A percentile compares a stretch with the other conserved stretches of the same genome.
phyloP scores from a whole-genome alignment of 2,888 invertebrate genomes.

The Oeneis ivallda region DNA sequence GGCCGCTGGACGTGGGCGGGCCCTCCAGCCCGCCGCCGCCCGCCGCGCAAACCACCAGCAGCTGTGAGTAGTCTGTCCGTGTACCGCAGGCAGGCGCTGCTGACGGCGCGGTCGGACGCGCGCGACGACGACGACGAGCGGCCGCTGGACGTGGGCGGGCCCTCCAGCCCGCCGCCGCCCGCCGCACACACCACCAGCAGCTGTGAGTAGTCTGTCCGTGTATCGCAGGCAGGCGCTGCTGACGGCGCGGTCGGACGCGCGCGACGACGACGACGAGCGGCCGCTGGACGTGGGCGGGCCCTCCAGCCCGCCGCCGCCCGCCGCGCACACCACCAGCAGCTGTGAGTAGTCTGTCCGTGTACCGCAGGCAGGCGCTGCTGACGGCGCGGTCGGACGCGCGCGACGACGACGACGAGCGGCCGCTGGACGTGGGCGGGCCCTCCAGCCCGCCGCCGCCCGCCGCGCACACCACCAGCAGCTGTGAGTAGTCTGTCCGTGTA shows the following conservation, averaged over 20 bases:
- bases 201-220: slow-evolving; percentile 66
- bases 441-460: slow-evolving; percentile 89
- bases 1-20: slow-evolving; percentile 92
- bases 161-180: slow-evolving; percentile 90
- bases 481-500: slow-evolving; percentile 71
- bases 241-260: slow-evolving; percentile 86
- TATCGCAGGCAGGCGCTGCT: slow-evolving; percentile 89
- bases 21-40: slow-evolving; percentile 91
- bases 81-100: slow-evolving; percentile 89
- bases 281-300: slow-evolving; percentile 94
- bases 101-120: slow-evolving; percentile 86
- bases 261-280: slow-evolving; percentile 91
- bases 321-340: slow-evolving; percentile 63
- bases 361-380: slow-evolving; percentile 89
- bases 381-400: slow-evolving; percentile 86
- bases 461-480: slow-evolving; percentile 59
- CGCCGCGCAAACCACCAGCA: slow-evolving; percentile 64
- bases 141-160: slow-evolving; percentile 93
- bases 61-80: slow-evolving; percentile 65
- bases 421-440: slow-evolving; percentile 93
- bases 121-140: slow-evolving; percentile 91
- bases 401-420: slow-evolving; percentile 91
- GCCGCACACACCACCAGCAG: slow-evolving; percentile 66
- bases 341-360: slow-evolving; percentile 68
- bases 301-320: slow-evolving; percentile 89